These are phyloP conservation scores for Sebastes hubbsi DNA, from an alignment of 2,797 vertebrate species.

Conservation along the genomic window DNA sequence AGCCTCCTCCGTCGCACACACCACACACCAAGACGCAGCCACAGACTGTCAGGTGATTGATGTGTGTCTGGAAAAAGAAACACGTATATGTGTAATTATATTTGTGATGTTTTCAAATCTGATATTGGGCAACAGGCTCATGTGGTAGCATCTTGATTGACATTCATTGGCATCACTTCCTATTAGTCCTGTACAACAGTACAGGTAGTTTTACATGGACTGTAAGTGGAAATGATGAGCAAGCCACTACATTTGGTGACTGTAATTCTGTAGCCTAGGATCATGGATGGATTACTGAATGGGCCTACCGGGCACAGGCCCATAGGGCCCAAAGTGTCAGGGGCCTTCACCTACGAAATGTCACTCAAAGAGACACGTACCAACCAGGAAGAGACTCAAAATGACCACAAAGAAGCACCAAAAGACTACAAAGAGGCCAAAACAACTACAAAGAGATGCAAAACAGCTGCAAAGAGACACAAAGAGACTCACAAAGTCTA, in stretches of 20 bases:
- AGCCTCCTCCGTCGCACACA: not conserved
- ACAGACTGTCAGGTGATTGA: conserved; percentile 49
- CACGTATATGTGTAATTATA: not conserved
- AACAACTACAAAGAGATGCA: no score
- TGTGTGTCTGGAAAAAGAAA: not conserved
- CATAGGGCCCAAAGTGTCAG: no score
- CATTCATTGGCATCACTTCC: not conserved
- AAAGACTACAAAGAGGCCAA: no score
- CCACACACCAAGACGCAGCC: conserved; percentile 10
- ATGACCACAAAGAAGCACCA: no score
- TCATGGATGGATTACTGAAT: no score
- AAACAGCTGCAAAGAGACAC: no score
- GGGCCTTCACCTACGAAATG: no score
- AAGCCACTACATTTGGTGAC: not conserved
- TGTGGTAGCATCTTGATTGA: not conserved
- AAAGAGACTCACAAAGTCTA: no score
- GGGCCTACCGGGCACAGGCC: no score
- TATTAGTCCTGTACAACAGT: not conserved
- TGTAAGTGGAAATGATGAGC: not conserved
- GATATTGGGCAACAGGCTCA: not conserved
- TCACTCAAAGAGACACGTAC: no score
- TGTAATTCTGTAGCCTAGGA: not conserved
- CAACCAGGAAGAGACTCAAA: no score
- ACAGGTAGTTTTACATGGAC: not conserved
- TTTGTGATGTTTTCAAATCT: not conserved